phyloP scores from a whole-genome alignment of 2,113 vertebrate species.

The Spea bombifrons region DNA sequence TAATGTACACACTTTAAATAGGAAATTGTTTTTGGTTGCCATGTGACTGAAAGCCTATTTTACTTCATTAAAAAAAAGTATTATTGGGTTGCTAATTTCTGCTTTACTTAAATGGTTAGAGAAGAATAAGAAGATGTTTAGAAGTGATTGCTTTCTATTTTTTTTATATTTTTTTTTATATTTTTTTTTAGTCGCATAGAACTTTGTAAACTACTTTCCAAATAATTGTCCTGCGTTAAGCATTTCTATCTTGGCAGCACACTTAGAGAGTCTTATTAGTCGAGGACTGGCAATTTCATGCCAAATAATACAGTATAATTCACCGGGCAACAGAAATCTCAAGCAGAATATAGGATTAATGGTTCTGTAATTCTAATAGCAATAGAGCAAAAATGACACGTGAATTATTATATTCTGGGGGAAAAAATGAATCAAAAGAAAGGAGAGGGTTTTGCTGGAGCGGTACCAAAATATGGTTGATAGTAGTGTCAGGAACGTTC shows the following conservation, averaged over 20 bases:
- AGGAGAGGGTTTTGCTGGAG: no score
- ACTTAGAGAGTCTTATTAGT: neutral
- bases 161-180: no score
- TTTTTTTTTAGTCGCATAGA: no score
- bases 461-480: no score
- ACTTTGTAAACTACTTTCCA: neutral
- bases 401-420: no score
- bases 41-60: neutral
- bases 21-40: neutral
- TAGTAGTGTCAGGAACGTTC: no score
- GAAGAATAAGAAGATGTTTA: no score
- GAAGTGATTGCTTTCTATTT: no score
- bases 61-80: neutral
- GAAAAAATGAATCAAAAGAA: no score
- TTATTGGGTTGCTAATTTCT: neutral
- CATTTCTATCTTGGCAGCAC: slow-evolving; percentile 5
- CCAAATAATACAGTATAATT: slow-evolving; percentile 1
- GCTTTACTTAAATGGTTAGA: neutral
- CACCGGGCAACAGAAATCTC: neutral
- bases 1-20: neutral
- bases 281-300: slow-evolving; percentile 2
- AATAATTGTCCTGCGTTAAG: neutral
- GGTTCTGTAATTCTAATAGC: no score
- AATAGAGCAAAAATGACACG: no score
- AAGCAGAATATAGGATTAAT: no score